Base-by-base conservation (phyloP, 1,140 invertebrate species). In the Platyscapa corneri region DNA sequence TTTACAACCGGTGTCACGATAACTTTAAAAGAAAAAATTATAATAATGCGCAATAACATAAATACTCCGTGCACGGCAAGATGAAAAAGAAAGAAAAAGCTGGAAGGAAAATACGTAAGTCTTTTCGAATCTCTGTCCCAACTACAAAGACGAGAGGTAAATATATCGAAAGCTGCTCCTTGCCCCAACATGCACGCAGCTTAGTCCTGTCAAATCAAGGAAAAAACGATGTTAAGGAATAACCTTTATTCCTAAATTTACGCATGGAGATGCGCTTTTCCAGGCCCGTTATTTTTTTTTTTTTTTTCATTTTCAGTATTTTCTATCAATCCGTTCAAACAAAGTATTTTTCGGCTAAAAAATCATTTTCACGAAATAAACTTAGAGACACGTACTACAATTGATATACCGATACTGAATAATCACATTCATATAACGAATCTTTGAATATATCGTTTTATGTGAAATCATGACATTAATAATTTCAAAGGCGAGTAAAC, bases 1-100 rank as follows among this genome's bases (percentile, higher is more conserved):
- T 76, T 18, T 10, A 49, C 46, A 76, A 76, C 27, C 53, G 5
- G 10, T 46, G 46, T 76, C n/a, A 42, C 67, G 56, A 82, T 82
- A 82, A 32, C 49, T 37, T 82, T 74, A 74, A 56, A 72, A 14
- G 10, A 30, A 37, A 82, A 82, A 82, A 74, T 82, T 72, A 74
- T 60, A 27, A 82, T 82, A 82, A n/a, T 42, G 30, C 56, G 23
- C 39, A 49, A 18, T 34, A 81, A 70, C 70, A 32, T 81, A 70
- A 12, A 32, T 23, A 37, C 10, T 32, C 8, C 30, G 64, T 67
- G 34, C 49, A 81, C 20, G 1, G 39, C 10, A 42, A 12, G 10
- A 42, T 74, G 14, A 34, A 1, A 74, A 53, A 82, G 16, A 39
- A 53, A 74, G 46, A 30, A 39, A 79, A 27, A 53, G 49, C 2